Evolutionary conservation across 2,113 vertebrate genomes (phyloP).

Genomic region (Psittacula cyanocephala): DNA sequence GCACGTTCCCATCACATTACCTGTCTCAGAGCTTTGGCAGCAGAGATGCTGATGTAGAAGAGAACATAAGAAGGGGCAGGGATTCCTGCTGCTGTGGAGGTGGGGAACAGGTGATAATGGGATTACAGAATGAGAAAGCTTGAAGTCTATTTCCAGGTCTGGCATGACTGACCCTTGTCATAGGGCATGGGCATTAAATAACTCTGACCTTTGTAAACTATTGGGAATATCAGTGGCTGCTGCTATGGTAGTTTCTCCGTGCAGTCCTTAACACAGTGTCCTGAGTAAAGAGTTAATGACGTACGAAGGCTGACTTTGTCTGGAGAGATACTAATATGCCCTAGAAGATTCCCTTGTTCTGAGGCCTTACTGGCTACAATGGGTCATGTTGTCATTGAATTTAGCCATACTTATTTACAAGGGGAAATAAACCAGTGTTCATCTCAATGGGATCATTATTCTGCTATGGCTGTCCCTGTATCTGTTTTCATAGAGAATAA

Average conservation of each 20-base stretch:
- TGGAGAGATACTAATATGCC: not conserved
- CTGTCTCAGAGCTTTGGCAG: not conserved
- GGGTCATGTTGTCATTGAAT: not conserved
- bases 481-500: not conserved
- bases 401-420: not conserved
- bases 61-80: not conserved
- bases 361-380: not conserved
- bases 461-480: not conserved
- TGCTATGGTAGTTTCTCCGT: not conserved
- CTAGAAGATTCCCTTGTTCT: not conserved
- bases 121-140: constrained; percentile 23
- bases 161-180: not conserved
- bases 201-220: not conserved
- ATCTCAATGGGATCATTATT: not conserved
- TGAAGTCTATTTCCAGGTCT: constrained; percentile 36
- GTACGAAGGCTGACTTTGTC: constrained; percentile 1
- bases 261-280: not conserved
- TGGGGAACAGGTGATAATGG: not conserved
- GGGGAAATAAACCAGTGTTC: not conserved
- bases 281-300: not conserved
- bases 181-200: not conserved
- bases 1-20: rapidly evolving
- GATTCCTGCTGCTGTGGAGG: not conserved
- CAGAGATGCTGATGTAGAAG: not conserved
- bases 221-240: not conserved